phyloP scores from a whole-genome alignment of 53 echinoderm and acorn worm species.

The Hippasteria phrygiana region DNA sequence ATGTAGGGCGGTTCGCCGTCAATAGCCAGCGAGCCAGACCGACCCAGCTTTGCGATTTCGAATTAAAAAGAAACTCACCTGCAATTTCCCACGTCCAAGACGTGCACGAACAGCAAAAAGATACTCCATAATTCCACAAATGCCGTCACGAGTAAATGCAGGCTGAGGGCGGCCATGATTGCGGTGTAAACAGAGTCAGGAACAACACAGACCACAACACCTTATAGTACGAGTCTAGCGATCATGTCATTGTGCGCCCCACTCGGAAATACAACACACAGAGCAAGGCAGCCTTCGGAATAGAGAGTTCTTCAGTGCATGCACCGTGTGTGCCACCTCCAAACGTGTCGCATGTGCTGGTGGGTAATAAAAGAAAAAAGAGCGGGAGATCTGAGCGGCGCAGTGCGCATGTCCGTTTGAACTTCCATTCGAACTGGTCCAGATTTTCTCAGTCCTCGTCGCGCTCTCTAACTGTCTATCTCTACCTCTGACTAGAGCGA shows the following conservation, averaged over 20 bases:
- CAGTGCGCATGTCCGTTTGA: conserved; percentile 45
- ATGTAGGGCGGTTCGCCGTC: not conserved
- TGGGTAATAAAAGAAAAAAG: not conserved
- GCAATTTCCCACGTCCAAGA: conserved; percentile 46
- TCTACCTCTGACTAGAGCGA: not conserved
- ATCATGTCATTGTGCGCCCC: conserved; percentile 8
- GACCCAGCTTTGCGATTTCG: not conserved
- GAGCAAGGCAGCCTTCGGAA: not conserved
- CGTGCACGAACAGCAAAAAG: conserved; percentile 44
- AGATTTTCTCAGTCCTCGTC: not conserved
- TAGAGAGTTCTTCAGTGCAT: not conserved
- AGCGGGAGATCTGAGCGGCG: not conserved
- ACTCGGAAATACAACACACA: not conserved
- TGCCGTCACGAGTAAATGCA: conserved; percentile 47
- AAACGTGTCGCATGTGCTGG: not conserved
- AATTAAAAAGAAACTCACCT: conserved; percentile 6
- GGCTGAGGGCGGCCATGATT: not conserved
- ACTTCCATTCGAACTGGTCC: conserved; percentile 35
- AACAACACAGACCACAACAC: not conserved
- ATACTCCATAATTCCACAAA: conserved; percentile 68
- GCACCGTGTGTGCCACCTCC: not conserved
- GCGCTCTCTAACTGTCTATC: not conserved
- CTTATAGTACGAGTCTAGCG: conserved; percentile 7
- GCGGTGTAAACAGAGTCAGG: not conserved
- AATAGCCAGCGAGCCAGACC: conserved; percentile 6